Percentiles rank a stretch among this genome's conserved stretches.
Conservation (phyloP, 2,888 invertebrate species). For the Charanyca ferruginea region DNA sequence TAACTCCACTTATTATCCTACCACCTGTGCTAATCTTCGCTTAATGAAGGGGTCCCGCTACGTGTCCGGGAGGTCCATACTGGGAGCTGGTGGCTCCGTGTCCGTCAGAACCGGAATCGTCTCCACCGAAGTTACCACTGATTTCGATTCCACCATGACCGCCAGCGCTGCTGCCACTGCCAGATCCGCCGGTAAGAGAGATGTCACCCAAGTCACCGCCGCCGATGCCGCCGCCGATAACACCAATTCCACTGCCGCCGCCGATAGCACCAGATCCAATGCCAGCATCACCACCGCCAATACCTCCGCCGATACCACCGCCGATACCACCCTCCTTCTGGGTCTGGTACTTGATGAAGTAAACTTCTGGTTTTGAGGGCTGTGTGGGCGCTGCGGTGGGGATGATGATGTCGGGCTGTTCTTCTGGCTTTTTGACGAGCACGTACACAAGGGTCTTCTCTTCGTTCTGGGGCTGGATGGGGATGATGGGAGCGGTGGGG, state of each 20-base stretch:
- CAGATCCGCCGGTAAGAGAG: conserved; percentile 74
- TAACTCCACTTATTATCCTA: conserved; percentile 76
- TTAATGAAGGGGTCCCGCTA: conserved; percentile 89
- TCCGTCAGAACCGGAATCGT: conserved; percentile 74
- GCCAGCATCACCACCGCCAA: conserved; percentile 70
- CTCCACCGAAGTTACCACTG: conserved; percentile 79
- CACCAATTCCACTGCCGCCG: conserved; percentile 74
- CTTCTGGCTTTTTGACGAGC: conserved; percentile 96
- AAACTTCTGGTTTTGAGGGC: conserved; percentile 97
- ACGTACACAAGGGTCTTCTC: conserved; percentile 97
- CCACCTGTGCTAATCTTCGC: conserved; percentile 72
- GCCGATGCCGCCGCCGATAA: conserved; percentile 75
- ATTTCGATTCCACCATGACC: conserved; percentile 80
- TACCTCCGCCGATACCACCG: conserved; percentile 81
- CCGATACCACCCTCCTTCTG: conserved; percentile 90
- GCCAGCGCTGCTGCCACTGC: conserved; percentile 74
- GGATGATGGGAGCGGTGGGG: conserved; percentile 95
- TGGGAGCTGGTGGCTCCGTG: conserved; percentile 87
- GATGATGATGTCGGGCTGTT: conserved; percentile 95
- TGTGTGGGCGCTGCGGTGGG: conserved; percentile 95
- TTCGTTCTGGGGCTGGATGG: conserved; percentile 95
- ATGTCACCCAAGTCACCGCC: conserved; percentile 74
- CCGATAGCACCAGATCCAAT: conserved; percentile 75
- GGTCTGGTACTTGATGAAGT: conserved; percentile 96
- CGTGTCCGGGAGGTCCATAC: conserved; percentile 89